phyloP scores from a whole-genome alignment of 2,888 invertebrate genomes.

The Luperina testacea region DNA sequence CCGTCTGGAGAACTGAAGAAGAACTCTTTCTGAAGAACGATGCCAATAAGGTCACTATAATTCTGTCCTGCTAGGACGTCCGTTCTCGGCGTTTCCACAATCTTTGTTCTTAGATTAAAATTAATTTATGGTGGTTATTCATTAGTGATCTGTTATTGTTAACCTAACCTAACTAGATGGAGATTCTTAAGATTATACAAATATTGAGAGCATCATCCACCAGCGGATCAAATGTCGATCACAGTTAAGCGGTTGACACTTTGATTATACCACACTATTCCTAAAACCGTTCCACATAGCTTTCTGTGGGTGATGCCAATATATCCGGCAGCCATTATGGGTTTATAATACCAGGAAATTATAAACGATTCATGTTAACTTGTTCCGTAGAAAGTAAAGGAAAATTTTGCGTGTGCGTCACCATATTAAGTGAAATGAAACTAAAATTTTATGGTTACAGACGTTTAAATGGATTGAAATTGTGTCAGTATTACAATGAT shows the following conservation, averaged over 20 bases:
- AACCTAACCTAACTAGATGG: neutral
- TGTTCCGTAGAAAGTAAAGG: slow-evolving; percentile 43
- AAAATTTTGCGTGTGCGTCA: slow-evolving; percentile 34
- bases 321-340: neutral
- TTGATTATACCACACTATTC: neutral
- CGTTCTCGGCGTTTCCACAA: too few relatives aligned
- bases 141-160: neutral
- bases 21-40: too few relatives aligned
- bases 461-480: slow-evolving; percentile 12
- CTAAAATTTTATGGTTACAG: slow-evolving; percentile 10
- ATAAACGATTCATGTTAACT: neutral
- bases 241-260: neutral
- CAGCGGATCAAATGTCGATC: neutral
- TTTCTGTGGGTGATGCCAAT: neutral
- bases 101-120: too few relatives aligned
- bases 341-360: slow-evolving; percentile 5
- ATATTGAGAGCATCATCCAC: neutral
- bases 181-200: neutral
- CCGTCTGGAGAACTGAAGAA: too few relatives aligned
- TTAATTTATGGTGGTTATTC: too few relatives aligned
- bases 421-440: slow-evolving; percentile 10
- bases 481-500: slow-evolving; percentile 39
- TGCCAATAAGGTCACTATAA: too few relatives aligned
- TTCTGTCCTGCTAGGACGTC: too few relatives aligned
- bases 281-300: neutral